Conservation (phyloP, 2,113 vertebrate species). For the Lophius piscatorius region DNA sequence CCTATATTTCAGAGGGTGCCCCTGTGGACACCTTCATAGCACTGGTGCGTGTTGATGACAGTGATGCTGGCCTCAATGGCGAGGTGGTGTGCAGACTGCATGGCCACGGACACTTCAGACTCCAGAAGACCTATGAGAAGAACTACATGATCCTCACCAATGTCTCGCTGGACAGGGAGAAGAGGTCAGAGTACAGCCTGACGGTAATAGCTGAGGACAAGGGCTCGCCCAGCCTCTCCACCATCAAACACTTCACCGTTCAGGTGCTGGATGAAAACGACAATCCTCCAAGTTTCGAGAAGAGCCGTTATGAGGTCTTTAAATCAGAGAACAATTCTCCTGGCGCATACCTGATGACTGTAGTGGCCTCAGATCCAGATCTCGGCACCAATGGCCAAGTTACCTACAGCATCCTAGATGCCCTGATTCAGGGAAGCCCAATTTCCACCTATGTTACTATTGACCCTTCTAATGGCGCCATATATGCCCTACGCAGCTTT, state of each 20-base stretch:
- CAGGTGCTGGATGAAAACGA: conserved; percentile 96
- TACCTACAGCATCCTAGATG: conserved; percentile 92
- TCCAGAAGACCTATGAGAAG: conserved; percentile 95
- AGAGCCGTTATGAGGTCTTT: conserved; percentile 91
- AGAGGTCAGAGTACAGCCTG: conserved; percentile 94
- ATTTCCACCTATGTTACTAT: conserved; percentile 95
- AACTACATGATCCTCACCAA: conserved; percentile 98
- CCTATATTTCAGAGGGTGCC: conserved; percentile 92
- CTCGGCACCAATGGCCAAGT: conserved; percentile 94
- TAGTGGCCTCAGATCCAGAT: conserved; percentile 92
- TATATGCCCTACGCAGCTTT: conserved; percentile 93
- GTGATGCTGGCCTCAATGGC: conserved; percentile 91
- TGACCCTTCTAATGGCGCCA: conserved; percentile 92
- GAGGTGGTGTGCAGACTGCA: conserved; percentile 91
- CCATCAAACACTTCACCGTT: conserved; percentile 95
- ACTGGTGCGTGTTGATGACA: conserved; percentile 92
- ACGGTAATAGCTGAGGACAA: conserved; percentile 94
- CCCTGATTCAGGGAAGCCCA: conserved; percentile 84
- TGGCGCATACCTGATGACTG: conserved; percentile 90
- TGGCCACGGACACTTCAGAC: conserved; percentile 94
- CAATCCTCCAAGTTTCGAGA: conserved; percentile 94
- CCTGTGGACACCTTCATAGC: conserved; percentile 93
- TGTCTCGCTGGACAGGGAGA: conserved; percentile 91
- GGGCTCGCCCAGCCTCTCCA: conserved; percentile 91
- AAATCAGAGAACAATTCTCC: conserved; percentile 97